Conservation (phyloP, 2,113 vertebrate genomes). For the Tetraodon nigroviridis region DNA sequence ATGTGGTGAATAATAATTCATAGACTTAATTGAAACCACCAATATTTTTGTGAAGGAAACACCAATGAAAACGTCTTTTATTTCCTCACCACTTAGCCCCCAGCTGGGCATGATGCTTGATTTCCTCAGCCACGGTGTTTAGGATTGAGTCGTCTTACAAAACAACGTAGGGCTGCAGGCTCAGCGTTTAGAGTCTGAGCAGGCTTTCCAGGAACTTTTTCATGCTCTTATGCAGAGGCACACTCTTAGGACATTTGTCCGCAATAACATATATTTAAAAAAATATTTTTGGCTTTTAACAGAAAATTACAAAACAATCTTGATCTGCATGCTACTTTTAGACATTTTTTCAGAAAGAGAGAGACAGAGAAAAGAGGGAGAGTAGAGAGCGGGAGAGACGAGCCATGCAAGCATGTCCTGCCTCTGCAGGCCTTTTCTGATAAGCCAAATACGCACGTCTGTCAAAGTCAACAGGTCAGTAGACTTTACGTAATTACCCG, state of each 20-base stretch:
- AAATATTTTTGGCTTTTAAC: no score
- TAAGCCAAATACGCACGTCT: conserved; percentile 46
- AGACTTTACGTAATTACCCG: conserved; percentile 43
- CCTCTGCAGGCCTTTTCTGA: conserved; percentile 31
- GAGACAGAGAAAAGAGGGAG: background rate
- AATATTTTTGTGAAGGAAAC: no score
- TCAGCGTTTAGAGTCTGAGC: conserved; percentile 79
- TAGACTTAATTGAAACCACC: no score
- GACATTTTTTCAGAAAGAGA: no score
- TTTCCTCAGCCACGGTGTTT: conserved; percentile 77
- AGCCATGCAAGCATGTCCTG: conserved; percentile 15
- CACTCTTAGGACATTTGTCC: background rate
- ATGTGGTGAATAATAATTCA: no score
- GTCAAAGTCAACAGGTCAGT: conserved; percentile 64
- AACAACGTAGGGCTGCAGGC: conserved; percentile 76
- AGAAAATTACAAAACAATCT: no score
- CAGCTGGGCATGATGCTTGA: conserved; percentile 78
- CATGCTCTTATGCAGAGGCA: background rate
- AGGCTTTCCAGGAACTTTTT: conserved; percentile 57
- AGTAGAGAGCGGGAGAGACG: background rate
- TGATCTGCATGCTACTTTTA: no score
- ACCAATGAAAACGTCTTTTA: background rate
- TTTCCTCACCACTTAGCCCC: conserved; percentile 76
- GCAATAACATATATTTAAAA: no score
- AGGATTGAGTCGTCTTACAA: conserved; percentile 87